Evolutionary conservation across 2,113 vertebrate genomes (phyloP), one percentile per base, ranked within the genome.

Genomic region (Lepus timidus): DNA sequence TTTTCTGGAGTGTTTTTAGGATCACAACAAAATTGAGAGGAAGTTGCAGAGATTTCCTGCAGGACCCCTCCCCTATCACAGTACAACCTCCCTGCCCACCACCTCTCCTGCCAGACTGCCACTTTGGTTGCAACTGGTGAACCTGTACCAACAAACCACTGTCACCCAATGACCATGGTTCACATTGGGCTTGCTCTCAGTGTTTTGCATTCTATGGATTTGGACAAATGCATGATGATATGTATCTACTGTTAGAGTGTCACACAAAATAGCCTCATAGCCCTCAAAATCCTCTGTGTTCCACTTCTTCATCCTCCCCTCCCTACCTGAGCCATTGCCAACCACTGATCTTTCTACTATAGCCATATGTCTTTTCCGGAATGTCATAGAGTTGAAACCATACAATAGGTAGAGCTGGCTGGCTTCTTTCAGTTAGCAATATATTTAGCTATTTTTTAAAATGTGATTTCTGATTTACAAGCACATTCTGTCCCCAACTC

Each of bases 181-280:
- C 12, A 74, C 33, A 16, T 6, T 22, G 52, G 55, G n/a, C 17
- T n/a, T 33, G 22, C 9, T 29, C 25, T 33, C 29, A 11, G 85
- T 55, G 23, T 6, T 70, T 22, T 5, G 44, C 6, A 13, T 29
- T 16, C 75, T 55, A 4, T 33, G 49, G n/a, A 13, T 39, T 39
- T 39, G 23, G 16, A 39, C 23, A 55, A 27, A 52, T 52, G 23
- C 19, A 20, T 4, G 55, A 33, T 13, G 10, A 29, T 23, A 29
- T 10, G 17, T 1, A 2, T 29, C 6, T 10, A 14, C 49, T 25
- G 12, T 17, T 20, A 4, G 2, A 19, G 10, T 9, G 5, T 13
- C 64, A 36, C 2, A 39, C 29, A 52, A 51, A 58, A 6, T 8
- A 13, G 19, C 29, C 55, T 44, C 61, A 65, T 9, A 6, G 22